Evolutionary conservation across 2,113 vertebrate species (phyloP), one percentile per base, ranked within the genome.

Genomic region (Grammomys dolichurus): DNA sequence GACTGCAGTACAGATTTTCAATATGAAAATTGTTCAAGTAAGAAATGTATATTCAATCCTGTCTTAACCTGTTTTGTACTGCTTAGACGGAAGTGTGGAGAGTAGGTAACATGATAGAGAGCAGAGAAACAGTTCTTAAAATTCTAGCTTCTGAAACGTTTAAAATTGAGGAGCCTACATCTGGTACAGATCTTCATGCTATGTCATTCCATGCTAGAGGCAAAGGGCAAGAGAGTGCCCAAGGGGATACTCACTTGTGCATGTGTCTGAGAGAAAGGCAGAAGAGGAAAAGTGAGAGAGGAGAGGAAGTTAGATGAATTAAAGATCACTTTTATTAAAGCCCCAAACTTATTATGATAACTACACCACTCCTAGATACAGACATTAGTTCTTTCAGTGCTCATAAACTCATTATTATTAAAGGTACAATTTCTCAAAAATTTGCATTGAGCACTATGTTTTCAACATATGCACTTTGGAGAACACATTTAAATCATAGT

Each of bases 11-110:
- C 43, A 33, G 75, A 51, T 91, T 46, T 87, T 58, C 46, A 81
- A 7, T 67, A 78, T 93, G 28, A 95, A 94, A 93, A 60, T 51
- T 70, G 36, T 80, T 72, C 86, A 46, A 91, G 13, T 72, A 85
- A 11, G 20, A 85, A 75, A 70, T 58, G 43, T 24, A 12, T 0
- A 7, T 8, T 36, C 24, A 89, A 67, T 72, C 6, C 19, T 14
- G 11, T 43, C 48, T 92, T 60, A 48, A 36, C 28, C 28, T 14
- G 12, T 22, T 60, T 19, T 60, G n/a, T 48, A 40, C n/a, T 73
- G 28, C 80, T 58, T 43, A 73, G 40, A 60, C 7, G 36, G 77
- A 72, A 58, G 43, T 31, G 36, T 10, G 9, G 48, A 70, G 16
- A 91, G 24, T 40, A 22, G 36, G 40, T 70, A 54, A 56, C 26